These are phyloP conservation scores for Odontothrips loti DNA, from an alignment of 2,888 invertebrate genomes.

Conservation along the genomic window DNA sequence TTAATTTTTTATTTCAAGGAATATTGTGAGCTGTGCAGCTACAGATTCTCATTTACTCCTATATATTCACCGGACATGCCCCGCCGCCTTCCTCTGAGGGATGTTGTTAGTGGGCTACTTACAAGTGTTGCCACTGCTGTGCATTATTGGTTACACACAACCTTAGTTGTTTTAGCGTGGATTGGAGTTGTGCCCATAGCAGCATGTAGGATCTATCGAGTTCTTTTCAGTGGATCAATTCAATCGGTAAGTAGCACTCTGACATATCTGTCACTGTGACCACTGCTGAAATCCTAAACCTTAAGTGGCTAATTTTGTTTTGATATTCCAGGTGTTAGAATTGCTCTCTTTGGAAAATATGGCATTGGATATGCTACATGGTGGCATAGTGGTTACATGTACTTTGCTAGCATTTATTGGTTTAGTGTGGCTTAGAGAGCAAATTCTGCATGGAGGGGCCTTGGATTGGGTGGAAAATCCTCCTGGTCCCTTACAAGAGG, in stretches of 20 bases:
- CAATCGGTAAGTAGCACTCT: conserved; percentile 60
- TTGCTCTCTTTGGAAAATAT: conserved; percentile 90
- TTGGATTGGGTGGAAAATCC: conserved; percentile 85
- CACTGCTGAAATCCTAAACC: not conserved
- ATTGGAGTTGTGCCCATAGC: conserved; percentile 93
- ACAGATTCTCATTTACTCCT: conserved; percentile 92
- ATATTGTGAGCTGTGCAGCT: conserved; percentile 96
- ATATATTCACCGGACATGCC: conserved; percentile 99
- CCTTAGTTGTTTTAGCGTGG: conserved; percentile 95
- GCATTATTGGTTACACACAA: conserved; percentile 96
- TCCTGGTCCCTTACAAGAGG: not conserved
- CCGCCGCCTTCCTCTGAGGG: conserved; percentile 86
- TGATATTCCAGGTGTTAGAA: conserved; percentile 66
- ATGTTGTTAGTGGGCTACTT: conserved; percentile 85
- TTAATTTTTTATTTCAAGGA: conserved; percentile 56
- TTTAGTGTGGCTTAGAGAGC: conserved; percentile 94
- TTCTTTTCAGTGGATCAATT: conserved; percentile 85
- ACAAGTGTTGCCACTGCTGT: conserved; percentile 87
- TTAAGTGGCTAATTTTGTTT: not conserved
- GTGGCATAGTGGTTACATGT: conserved; percentile 93
- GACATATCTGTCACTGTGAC: not conserved
- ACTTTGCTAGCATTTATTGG: conserved; percentile 95
- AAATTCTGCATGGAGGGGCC: conserved; percentile 94
- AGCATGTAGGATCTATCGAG: conserved; percentile 92
- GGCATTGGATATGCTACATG: conserved; percentile 90